phyloP scores from a whole-genome alignment of 2,888 invertebrate species.

The Euspilapteryx auroguttella region DNA sequence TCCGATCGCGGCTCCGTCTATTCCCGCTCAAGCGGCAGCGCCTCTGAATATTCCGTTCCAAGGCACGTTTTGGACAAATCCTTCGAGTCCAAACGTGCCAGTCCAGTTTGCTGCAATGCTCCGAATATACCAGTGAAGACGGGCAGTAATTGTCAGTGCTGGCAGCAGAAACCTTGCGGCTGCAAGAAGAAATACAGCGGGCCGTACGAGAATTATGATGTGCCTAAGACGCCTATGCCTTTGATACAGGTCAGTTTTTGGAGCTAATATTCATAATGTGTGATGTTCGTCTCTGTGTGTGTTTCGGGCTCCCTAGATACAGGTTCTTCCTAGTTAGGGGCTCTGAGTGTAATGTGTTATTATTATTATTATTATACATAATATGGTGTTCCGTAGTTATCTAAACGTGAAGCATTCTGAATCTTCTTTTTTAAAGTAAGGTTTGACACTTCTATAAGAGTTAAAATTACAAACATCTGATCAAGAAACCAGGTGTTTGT shows the following conservation, averaged over 20 bases:
- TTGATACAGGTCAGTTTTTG: constrained; percentile 37
- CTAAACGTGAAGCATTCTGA: background rate
- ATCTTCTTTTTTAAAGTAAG: background rate
- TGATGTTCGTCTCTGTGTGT: no score
- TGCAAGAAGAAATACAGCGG: constrained; percentile 52
- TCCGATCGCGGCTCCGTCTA: constrained; percentile 68
- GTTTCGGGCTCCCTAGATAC: no score
- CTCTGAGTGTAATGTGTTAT: no score
- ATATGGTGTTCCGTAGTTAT: no score
- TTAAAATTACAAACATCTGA: no score
- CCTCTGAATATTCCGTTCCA: constrained; percentile 67
- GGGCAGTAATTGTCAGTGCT: constrained; percentile 34
- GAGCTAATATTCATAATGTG: no score
- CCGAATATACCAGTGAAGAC: constrained; percentile 64
- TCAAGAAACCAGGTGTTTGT: no score
- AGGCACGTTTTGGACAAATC: constrained; percentile 50
- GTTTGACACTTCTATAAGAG: no score
- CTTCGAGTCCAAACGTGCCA: constrained; percentile 42
- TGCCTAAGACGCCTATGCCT: constrained; percentile 70
- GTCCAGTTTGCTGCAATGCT: constrained; percentile 44
- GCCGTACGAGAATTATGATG: constrained; percentile 79
- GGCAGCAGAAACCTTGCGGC: constrained; percentile 41
- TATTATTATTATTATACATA: no score
- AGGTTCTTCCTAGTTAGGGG: no score
- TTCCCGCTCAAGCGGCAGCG: constrained; percentile 66